Conservation (phyloP, 1,140 invertebrate genomes). For the Listronotus oregonensis region DNA sequence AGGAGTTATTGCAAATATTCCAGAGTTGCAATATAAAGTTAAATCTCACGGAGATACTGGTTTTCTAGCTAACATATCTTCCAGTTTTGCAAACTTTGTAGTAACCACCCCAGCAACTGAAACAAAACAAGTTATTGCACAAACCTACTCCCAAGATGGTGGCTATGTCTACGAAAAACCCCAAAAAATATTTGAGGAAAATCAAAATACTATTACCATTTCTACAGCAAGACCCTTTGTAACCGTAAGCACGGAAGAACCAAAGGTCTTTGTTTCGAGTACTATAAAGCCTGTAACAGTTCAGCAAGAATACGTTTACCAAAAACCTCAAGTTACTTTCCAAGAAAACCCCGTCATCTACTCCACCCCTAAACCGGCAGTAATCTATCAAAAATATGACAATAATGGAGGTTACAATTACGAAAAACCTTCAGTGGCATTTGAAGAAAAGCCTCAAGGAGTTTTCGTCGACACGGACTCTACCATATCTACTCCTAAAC, state of each 20-base stretch:
- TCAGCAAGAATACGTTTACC: not conserved
- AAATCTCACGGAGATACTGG: conserved; percentile 29
- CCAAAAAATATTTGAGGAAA: conserved; percentile 55
- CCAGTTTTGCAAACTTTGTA: conserved; percentile 30
- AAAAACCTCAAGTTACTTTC: conserved; percentile 2
- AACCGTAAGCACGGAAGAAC: conserved; percentile 3
- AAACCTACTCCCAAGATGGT: conserved; percentile 29
- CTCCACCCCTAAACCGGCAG: conserved; percentile 8
- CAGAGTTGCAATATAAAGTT: conserved; percentile 49
- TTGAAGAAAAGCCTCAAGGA: conserved; percentile 38
- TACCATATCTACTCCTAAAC: conserved; percentile 19
- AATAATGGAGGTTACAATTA: conserved; percentile 45
- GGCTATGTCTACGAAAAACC: conserved; percentile 58
- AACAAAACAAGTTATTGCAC: not conserved
- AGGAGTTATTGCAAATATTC: conserved; percentile 51
- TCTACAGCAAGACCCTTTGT: conserved; percentile 21
- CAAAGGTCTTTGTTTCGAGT: conserved; percentile 21
- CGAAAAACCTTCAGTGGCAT: conserved; percentile 41
- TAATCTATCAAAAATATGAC: conserved; percentile 15
- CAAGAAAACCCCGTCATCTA: not conserved
- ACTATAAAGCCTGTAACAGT: conserved; percentile 11
- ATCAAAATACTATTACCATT: conserved; percentile 28
- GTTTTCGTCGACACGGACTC: not conserved
- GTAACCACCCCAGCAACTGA: conserved; percentile 16
- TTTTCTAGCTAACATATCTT: conserved; percentile 22